Base-by-base conservation (phyloP, 2,113 vertebrate genomes). In the Hippolais icterina region DNA sequence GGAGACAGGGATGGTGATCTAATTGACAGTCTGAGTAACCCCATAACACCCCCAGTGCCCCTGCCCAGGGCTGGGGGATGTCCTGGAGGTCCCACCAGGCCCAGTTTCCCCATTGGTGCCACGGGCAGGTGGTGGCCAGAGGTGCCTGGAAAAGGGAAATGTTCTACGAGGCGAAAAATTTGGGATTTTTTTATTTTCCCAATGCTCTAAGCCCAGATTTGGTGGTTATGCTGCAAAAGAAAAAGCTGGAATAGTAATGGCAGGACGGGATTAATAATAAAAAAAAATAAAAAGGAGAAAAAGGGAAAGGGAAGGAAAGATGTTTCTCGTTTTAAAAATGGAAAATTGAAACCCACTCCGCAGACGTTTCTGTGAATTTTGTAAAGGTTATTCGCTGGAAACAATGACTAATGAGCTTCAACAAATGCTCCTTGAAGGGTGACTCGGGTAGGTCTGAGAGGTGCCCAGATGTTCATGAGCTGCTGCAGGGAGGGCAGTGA, bases 61-160 rank as follows among this genome's bases (percentile, higher is more conserved):
- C 27, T 46, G 18, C 52, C 85, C 5, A 21, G 76, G 24, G 27
- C 57, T 49, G 76, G 37, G 14, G 0, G 1, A 6, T n/a, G 49
- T 25, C 15, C 76, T 72, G 41, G 22, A 13, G 69, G 24, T 77
- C 29, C 15, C 69, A 13, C 7, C 41, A 28, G 0, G 16, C 29
- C 0, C 2, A 16, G n/a, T 2, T 88, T 11, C 37, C 23, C 16
- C 0, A 0, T 10, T 12, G 28, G 22, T 81, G 33, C 12, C 3
- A 0, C 2, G 56, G 50, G 41, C 37, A 35, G 23, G n/a, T 28
- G 56, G 35, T 60, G 59, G 18, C 18, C 61, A 59, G 94, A 78
- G 49, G 39, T 79, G 78, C 10, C 41, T 52, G 72, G 47, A 35
- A 54, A 46, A 8, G 25, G 24, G 35, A 49, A 33, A 37, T 17